phyloP scores from a whole-genome alignment of 2,797 vertebrate species.

The Cuniculus paca region DNA sequence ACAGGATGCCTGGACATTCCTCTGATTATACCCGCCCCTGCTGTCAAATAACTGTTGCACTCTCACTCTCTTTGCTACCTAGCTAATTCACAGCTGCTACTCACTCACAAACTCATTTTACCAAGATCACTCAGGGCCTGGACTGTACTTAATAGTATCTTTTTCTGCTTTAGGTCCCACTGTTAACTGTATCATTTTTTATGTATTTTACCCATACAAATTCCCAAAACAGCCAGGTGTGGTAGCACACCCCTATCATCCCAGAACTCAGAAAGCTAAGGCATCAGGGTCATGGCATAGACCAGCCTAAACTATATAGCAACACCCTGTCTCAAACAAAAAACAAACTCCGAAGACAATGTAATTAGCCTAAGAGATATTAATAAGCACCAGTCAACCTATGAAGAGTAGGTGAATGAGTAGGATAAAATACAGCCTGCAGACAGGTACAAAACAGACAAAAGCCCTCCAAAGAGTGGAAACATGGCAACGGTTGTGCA shows the following conservation, averaged over 20 bases:
- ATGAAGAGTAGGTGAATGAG: not conserved
- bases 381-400: not conserved
- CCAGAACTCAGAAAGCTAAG: not conserved
- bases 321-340: not conserved
- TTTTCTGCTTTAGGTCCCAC: not conserved
- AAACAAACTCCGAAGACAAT: conserved; percentile 55
- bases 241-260: not conserved
- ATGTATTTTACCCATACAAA: conserved; percentile 52
- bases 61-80: not conserved
- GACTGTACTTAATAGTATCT: not conserved
- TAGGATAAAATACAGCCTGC: not conserved
- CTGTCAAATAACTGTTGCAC: not conserved
- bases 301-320: not conserved
- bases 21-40: not conserved
- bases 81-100: not conserved
- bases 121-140: not conserved
- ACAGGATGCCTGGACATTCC: not conserved
- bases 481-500: not conserved
- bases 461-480: not conserved
- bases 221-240: not conserved
- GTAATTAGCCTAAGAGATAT: conserved; percentile 18
- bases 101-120: conserved; percentile 26
- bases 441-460: not conserved
- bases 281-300: not conserved
- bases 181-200: conserved; percentile 30